phyloP scores from a whole-genome alignment of 2,113 vertebrate genomes.

The Dromaius novaehollandiae region DNA sequence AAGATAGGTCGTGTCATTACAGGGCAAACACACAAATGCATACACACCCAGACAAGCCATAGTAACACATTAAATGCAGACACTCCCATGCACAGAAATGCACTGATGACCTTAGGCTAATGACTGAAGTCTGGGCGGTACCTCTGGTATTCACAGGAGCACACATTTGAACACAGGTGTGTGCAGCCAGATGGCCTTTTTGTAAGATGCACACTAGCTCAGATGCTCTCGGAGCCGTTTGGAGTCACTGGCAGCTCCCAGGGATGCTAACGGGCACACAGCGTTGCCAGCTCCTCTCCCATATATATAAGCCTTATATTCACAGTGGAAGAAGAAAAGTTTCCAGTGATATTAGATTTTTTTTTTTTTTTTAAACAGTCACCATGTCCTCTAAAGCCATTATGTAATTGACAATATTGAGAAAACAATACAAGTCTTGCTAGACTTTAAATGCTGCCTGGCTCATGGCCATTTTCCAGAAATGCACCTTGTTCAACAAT shows the following conservation, averaged over 20 bases:
- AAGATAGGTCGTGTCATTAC: neutral
- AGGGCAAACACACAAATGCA: neutral
- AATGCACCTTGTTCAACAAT: neutral
- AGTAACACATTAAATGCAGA: neutral
- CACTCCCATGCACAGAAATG: constrained; percentile 48
- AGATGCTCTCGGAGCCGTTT: neutral
- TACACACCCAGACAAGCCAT: neutral
- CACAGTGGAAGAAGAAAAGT: neutral
- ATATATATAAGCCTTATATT: neutral
- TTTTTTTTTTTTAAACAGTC: neutral
- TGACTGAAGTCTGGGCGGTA: constrained; percentile 20
- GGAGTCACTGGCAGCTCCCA: constrained; percentile 3
- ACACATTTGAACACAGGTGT: neutral
- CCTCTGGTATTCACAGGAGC: neutral
- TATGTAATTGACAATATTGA: neutral
- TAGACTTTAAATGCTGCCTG: neutral
- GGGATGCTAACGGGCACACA: neutral
- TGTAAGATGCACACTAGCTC: fast-evolving
- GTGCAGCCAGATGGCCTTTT: neutral
- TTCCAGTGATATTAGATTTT: neutral
- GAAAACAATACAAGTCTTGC: neutral
- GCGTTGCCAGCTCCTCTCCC: neutral
- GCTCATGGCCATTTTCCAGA: neutral
- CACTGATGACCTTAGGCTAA: constrained; percentile 38
- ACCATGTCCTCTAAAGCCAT: neutral